Percentiles rank a stretch among this genome's conserved stretches.
phyloP scores from a whole-genome alignment of 1,140 invertebrate genomes.

The Achatina immaculata region DNA sequence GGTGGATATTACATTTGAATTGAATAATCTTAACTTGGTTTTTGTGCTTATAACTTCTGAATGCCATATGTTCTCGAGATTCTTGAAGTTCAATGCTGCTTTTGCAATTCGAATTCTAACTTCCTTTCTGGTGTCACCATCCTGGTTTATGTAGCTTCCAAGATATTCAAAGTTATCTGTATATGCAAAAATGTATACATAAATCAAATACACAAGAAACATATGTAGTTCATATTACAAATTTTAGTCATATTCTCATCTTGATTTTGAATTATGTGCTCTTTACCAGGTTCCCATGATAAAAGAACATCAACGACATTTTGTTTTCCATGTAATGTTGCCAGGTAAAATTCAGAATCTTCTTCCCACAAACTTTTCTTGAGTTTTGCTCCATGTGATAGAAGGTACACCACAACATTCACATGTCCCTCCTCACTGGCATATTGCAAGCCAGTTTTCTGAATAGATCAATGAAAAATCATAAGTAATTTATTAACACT shows the following conservation, averaged over 20 bases:
- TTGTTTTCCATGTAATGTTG: constrained; percentile 9
- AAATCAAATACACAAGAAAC: background rate
- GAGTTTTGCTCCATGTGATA: constrained; percentile 7
- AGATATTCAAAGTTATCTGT: background rate
- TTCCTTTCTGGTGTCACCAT: too few species aligned
- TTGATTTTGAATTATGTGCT: too few species aligned
- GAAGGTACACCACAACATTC: background rate
- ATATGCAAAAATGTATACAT: background rate
- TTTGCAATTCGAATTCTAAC: too few species aligned
- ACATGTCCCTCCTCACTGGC: background rate
- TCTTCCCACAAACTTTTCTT: constrained; percentile 15
- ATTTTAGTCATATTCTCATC: too few species aligned
- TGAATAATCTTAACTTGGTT: too few species aligned
- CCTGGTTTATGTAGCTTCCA: too few species aligned
- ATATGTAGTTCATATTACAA: too few species aligned
- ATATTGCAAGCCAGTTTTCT: constrained; percentile 23
- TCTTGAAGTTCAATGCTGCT: too few species aligned
- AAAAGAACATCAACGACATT: constrained; percentile 5
- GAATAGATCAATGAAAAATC: background rate
- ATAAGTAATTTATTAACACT: background rate
- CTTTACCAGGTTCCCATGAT: constrained; percentile 1
- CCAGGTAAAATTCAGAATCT: constrained; percentile 33
- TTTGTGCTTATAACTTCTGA: too few species aligned
- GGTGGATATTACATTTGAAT: too few species aligned
- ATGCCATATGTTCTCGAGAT: too few species aligned